Evolutionary conservation across 2,113 vertebrate species (phyloP), one percentile per base, ranked within the genome.

Genomic region (Dasypus novemcinctus): DNA sequence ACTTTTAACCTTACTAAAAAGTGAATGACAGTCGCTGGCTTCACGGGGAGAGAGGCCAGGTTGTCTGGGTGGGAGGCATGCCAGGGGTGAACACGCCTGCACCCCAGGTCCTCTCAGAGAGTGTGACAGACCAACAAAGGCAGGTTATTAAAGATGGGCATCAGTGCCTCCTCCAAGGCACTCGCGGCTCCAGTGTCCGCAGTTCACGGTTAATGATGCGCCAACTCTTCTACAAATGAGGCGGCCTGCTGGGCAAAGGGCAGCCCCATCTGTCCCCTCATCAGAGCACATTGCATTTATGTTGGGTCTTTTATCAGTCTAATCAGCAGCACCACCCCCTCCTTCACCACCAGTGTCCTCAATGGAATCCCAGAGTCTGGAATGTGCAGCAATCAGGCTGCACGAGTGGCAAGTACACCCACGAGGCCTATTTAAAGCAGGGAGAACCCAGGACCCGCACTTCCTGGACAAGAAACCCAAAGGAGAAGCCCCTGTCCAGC

Each of bases 311-410:
- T 87, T 11, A 46, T 84, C n/a, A 33, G 0, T 4, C 27, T 13
- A 1, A 90, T 59, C 79, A 11, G 49, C 46, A 1, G 52, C 0
- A 31, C 57, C 87, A n/a, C 63, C 89, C n/a, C 59, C 43, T 27
- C 75, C 86, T 69, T 75, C 83, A 23, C 80, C 95, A 92, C 80
- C 92, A 27, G 78, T 20, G 12, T 82, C 72, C 91, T 82, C 41
- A 91, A 85, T 74, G 96, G 98, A 90, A 92, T 97, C 98, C 97
- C 91, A 97, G 98, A 71, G 93, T 87, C 95, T 93, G 96, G 98
- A 98, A 98, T 94, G 97, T 0, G 27, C 1, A 0, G 90, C 90
- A 76, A 59, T 94, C 93, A 95, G 93, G 15, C 29, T 1, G 33
- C 49, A 8, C 3, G 21, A 49, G 59, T 10, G 43, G 59, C 59